Evolutionary conservation across 2,113 vertebrate species (phyloP).

Genomic region (Ochotona curzoniae): DNA sequence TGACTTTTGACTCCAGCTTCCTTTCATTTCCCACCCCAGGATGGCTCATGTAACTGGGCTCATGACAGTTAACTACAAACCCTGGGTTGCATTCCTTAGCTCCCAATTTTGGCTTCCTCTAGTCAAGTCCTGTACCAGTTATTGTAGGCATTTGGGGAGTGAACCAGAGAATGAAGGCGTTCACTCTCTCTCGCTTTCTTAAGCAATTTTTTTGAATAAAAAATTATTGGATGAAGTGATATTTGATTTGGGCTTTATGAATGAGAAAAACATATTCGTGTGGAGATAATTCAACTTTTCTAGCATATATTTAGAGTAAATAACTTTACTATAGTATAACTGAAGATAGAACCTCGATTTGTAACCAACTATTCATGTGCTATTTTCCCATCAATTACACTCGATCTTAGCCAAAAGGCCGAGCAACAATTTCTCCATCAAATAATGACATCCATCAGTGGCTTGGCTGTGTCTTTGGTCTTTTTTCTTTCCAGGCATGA

Average conservation of each 20-base stretch:
- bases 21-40: too few relatives aligned
- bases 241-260: background rate
- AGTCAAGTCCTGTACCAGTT: too few relatives aligned
- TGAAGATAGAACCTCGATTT: background rate
- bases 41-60: too few relatives aligned
- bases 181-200: too few relatives aligned
- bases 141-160: too few relatives aligned
- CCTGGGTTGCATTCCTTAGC: too few relatives aligned
- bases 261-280: background rate
- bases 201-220: background rate
- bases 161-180: too few relatives aligned
- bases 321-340: background rate
- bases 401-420: too few relatives aligned
- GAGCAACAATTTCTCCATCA: background rate
- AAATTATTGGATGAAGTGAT: background rate
- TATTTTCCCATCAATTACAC: background rate
- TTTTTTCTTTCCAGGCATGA: background rate
- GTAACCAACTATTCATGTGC: background rate
- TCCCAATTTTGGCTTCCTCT: too few relatives aligned
- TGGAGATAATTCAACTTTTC: conserved; percentile 7
- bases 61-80: too few relatives aligned
- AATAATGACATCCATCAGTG: background rate
- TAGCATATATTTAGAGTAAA: background rate
- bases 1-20: too few relatives aligned
- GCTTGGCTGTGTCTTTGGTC: background rate